Evolutionary conservation across 1,140 invertebrate genomes (phyloP), one percentile per base, ranked within the genome.

Genomic region (Nylanderia fulva): DNA sequence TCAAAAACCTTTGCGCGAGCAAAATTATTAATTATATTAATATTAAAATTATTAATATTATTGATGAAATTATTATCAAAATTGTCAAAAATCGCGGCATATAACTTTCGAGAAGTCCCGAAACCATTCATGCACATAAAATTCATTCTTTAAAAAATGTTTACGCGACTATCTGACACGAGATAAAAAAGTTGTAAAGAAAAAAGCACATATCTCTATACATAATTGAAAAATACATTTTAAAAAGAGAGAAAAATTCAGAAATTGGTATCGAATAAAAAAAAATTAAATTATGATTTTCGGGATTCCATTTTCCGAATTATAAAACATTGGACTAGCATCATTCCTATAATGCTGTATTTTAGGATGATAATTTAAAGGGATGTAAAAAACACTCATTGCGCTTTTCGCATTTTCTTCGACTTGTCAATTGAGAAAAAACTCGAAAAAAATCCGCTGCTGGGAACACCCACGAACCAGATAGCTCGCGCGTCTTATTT

Each of bases 401-500:
- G 24, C 56, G 29, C 11, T 74, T 66, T 75, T 66, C 27, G 36
- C 21, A 2, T 13, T 48, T 60, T 18, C 56, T 75, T 84, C 45
- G 33, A 52, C 42, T 42, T 24, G 52, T 27, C 13, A 36, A 15
- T 18, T 9, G 39, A 48, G 4, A 63, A 64, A 36, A 45, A 58
- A 6, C 27, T n/a, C 18, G 45, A 15, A 15, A 18, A 48, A 33
- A 48, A 48, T 1, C 15, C 13, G 13, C 29, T 36, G 18, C 3
- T 1, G 27, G 27, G 29, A 83, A 69, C 86, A 83, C 76, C 71
- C 61, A 83, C 84, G 52, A 39, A 45, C 71, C 18, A 71, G 83
- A 87, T 84, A 56, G 76, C 15, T 29, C 7, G 33, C 45, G 54
- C 42, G 84, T 88, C 52, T 83, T 89, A 89, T 88, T 89, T 86